phyloP scores from a whole-genome alignment of 2,113 vertebrate genomes.

The Cyanoderma ruficeps region DNA sequence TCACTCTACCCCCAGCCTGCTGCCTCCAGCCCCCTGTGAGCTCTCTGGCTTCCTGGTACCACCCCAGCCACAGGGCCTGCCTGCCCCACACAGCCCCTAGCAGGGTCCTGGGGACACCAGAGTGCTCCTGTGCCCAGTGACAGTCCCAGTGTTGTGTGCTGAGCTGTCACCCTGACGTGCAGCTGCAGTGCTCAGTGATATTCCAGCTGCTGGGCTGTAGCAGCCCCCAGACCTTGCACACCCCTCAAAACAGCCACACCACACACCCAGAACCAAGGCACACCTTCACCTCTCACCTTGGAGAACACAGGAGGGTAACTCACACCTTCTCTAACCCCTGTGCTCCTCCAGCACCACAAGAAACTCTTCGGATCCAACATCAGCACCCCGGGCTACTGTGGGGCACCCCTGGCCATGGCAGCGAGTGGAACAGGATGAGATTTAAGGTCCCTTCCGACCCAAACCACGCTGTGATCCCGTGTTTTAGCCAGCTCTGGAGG shows the following conservation, averaged over 20 bases:
- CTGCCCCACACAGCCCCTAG: neutral
- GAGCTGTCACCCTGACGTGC: neutral
- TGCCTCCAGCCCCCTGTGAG: neutral
- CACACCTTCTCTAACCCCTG: neutral
- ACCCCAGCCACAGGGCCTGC: neutral
- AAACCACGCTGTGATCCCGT: neutral
- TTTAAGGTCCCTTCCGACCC: neutral
- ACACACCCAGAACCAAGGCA: neutral
- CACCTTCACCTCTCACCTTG: rapidly evolving
- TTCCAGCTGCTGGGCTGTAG: neutral
- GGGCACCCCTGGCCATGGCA: neutral
- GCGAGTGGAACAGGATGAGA: neutral
- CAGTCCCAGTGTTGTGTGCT: rapidly evolving
- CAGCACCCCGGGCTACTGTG: neutral
- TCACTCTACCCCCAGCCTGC: neutral
- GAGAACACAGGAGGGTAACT: neutral
- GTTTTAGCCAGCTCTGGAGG: neutral
- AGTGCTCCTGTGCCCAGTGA: neutral
- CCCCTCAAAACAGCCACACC: rapidly evolving
- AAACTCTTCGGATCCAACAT: neutral
- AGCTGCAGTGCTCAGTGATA: neutral
- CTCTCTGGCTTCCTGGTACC: neutral
- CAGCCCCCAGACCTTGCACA: neutral
- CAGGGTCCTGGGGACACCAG: neutral
- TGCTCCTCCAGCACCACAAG: neutral